These are phyloP conservation scores for Gymnodraco acuticeps DNA, from an alignment of 2,797 vertebrate genomes.

Conservation along the genomic window DNA sequence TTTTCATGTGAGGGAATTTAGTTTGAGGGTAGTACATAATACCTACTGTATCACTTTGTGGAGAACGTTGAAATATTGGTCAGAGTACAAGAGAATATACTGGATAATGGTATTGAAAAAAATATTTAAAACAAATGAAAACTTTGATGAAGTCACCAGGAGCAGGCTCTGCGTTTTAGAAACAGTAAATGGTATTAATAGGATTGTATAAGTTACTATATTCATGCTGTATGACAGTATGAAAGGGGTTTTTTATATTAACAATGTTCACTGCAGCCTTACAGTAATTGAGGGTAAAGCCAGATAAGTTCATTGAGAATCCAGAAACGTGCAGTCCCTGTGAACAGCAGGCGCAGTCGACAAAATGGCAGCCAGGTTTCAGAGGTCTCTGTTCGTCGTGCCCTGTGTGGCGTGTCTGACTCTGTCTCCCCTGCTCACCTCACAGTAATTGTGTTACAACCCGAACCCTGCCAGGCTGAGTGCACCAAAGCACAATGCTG, in stretches of 20 bases:
- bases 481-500: slow-evolving; percentile 65
- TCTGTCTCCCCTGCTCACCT: slow-evolving; percentile 34
- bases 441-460: slow-evolving; percentile 58
- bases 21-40: background rate
- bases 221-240: background rate
- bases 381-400: slow-evolving; percentile 41
- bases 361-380: slow-evolving; percentile 31
- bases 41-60: background rate
- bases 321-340: slow-evolving; percentile 14
- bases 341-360: slow-evolving; percentile 35
- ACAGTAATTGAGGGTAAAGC: background rate
- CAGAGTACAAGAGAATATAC: background rate
- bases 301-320: slow-evolving; percentile 13
- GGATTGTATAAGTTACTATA: background rate
- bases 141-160: background rate
- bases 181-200: background rate
- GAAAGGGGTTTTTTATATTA: background rate
- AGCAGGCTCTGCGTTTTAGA: background rate
- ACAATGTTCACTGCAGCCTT: slow-evolving; percentile 15
- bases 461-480: slow-evolving; percentile 46
- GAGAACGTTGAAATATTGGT: background rate
- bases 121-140: background rate
- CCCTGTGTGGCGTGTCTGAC: slow-evolving; percentile 31
- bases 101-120: background rate
- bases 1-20: background rate